Base-by-base conservation (phyloP, 2,888 invertebrate genomes). In the Spisula solida region DNA sequence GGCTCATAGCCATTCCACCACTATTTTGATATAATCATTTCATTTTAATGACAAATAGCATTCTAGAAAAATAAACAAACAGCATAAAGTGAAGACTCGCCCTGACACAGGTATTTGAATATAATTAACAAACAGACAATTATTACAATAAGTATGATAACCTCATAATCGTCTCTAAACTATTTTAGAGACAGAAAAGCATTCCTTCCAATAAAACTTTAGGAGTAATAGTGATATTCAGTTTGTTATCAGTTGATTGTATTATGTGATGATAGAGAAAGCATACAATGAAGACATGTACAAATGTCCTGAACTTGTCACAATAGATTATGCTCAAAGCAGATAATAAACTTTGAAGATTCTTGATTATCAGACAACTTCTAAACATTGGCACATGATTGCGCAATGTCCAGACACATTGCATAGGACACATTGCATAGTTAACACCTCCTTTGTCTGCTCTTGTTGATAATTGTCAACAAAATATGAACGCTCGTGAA, bases 391-490 rank as follows among this genome's bases (percentile, higher is more conserved):
- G 31, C 31, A 31, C 70, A 31, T 1, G 29, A 31, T 75, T 75
- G 34, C 16, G 34, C 34, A 75, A 75, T 75, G 31, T 4, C 16
- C 31, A 75, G 75, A 75, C 75, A 34, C 14, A 18, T 34, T 34
- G 29, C 75, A 41, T 8, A 5, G 8, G 2, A 5, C 41, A 41
- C 41, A 8, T 8, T n/a, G n/a, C n/a, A n/a, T n/a, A 70, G 29
- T 70, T 70, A 29, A 70, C 70, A 29, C 47, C 10, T 80, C 48
- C 80, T 80, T 80, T 80, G 80, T 80, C 80, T 80, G 48, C n/a
- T n/a, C 25, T 47, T 47, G 47, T n/a, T 48, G 48, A 80, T 80
- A 48, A 47, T 51, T 51, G 51, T 51, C 80, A 80, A 51, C 51
- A 75, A 75, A 60, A 75, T 75, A 31, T 34, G 75, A 2, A 31